These are phyloP conservation scores for Pseudorhombus dupliciocellatus DNA, from an alignment of 2,113 vertebrate genomes.

Conservation along the genomic window DNA sequence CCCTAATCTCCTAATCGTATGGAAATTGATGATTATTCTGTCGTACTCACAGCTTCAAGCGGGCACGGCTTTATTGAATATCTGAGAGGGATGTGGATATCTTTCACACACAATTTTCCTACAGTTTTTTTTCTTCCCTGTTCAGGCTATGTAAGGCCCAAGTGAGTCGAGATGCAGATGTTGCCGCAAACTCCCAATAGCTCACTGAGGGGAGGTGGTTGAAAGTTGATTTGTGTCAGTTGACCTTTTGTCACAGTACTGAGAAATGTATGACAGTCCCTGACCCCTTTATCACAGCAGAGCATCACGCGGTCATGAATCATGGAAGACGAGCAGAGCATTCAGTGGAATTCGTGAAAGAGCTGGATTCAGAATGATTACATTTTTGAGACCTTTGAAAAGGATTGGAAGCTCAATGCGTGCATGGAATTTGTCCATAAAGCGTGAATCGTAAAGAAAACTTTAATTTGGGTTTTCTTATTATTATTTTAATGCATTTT, in stretches of 20 bases:
- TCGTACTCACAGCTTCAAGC: constrained; percentile 63
- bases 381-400: not conserved
- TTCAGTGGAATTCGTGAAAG: not conserved
- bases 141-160: constrained; percentile 34
- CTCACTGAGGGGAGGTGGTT: constrained; percentile 2
- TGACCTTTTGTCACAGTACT: constrained; percentile 9
- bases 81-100: constrained; percentile 62
- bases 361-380: not conserved
- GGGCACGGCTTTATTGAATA: constrained; percentile 73
- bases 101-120: constrained; percentile 75
- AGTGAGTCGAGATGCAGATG: constrained; percentile 49
- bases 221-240: constrained; percentile 41
- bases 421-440: too few species aligned
- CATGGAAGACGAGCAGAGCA: not conserved
- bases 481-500: not conserved
- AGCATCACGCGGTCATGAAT: not conserved
- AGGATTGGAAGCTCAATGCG: too few species aligned
- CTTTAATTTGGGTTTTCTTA: not conserved
- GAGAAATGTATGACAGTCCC: not conserved
- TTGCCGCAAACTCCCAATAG: constrained; percentile 15
- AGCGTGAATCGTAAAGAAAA: not conserved
- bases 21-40: constrained; percentile 83
- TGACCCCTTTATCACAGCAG: not conserved
- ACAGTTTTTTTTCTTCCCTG: constrained; percentile 53
- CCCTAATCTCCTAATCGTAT: constrained; percentile 76